phyloP scores from a whole-genome alignment of 2,888 invertebrate species.

The Drosophila barbarae region DNA sequence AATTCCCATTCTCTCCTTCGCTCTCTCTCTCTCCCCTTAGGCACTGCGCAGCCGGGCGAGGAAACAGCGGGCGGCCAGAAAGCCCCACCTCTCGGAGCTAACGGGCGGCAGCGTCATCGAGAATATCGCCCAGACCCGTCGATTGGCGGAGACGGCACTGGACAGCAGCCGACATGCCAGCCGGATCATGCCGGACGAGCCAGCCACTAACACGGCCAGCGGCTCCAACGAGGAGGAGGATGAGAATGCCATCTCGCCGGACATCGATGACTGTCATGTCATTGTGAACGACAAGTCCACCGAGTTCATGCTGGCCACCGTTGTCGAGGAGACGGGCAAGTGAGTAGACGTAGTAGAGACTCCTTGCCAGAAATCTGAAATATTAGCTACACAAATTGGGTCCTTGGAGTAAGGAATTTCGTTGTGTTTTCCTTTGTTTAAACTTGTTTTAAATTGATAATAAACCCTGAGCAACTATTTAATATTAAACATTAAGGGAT shows the following conservation, averaged over 20 bases:
- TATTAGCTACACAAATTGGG: slow-evolving; percentile 14
- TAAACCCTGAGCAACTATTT: neutral
- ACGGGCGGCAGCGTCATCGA: slow-evolving; percentile 92
- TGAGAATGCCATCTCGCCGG: slow-evolving; percentile 83
- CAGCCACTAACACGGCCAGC: slow-evolving; percentile 93
- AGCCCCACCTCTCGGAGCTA: slow-evolving; percentile 87
- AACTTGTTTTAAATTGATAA: neutral
- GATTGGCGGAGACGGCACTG: slow-evolving; percentile 89
- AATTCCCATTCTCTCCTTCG: neutral
- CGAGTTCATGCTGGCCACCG: slow-evolving; percentile 93
- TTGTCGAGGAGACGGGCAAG: slow-evolving; percentile 89
- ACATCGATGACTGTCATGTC: slow-evolving; percentile 88
- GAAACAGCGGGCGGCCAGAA: slow-evolving; percentile 89
- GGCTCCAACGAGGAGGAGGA: slow-evolving; percentile 94
- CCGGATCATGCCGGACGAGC: slow-evolving; percentile 84
- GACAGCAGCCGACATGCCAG: slow-evolving; percentile 80
- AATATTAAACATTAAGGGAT: neutral
- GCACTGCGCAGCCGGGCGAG: slow-evolving; percentile 91
- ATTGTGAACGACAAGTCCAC: slow-evolving; percentile 95
- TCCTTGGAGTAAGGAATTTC: neutral
- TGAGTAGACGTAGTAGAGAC: slow-evolving; percentile 81
- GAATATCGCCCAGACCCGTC: slow-evolving; percentile 90
- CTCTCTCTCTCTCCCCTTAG: slow-evolving; percentile 80
- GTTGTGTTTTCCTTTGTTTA: neutral
- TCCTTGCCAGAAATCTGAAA: neutral